A percentile compares a stretch with the other conserved stretches of the same genome.
Conservation (phyloP, 2,888 invertebrate species). For the Bombylius discolor region DNA sequence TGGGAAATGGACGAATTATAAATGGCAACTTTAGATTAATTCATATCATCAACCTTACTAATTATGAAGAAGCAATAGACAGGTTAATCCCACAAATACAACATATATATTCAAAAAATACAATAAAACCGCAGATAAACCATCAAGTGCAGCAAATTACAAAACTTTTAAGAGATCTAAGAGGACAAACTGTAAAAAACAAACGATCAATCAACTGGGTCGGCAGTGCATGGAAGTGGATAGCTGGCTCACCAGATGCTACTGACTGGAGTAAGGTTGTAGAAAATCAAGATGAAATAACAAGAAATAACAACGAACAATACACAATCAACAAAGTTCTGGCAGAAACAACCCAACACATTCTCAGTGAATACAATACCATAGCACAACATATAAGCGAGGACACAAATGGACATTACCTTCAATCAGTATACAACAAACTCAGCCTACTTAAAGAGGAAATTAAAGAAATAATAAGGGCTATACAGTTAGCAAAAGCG, state of each 20-base stretch:
- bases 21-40: not conserved
- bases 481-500: not conserved
- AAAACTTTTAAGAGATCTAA: not conserved
- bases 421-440: not conserved
- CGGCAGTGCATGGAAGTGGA: constrained; percentile 1
- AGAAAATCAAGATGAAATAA: not conserved
- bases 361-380: not conserved
- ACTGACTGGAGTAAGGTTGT: not conserved
- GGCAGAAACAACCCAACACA: not conserved
- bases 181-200: not conserved
- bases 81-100: not conserved
- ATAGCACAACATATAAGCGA: no score
- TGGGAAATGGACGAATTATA: no score
- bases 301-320: not conserved
- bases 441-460: not conserved
- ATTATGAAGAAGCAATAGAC: not conserved
- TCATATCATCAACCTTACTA: not conserved
- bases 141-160: not conserved
- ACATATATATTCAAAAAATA: not conserved
- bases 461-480: not conserved
- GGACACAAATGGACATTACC: not conserved
- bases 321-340: not conserved
- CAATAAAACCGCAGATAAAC: not conserved
- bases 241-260: not conserved
- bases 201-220: not conserved